Evolutionary conservation across 2,113 vertebrate genomes (phyloP), one percentile per base, ranked within the genome.

Genomic region (Ictidomys tridecemlineatus): DNA sequence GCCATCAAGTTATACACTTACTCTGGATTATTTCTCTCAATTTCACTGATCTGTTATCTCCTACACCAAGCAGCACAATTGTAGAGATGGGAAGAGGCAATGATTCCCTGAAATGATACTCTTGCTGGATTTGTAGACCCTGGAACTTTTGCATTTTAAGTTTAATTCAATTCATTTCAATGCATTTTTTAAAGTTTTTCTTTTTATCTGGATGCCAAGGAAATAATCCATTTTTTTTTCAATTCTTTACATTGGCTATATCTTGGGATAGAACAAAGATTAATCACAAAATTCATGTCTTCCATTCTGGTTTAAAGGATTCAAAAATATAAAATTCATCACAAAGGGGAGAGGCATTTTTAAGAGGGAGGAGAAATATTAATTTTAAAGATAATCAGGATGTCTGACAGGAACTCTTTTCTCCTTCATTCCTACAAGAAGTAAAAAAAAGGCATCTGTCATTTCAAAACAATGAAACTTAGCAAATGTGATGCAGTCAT

Each of bases 381-480:
- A 78, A 95, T 95, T 96, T 79, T 85, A 91, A 93, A 70, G 72
- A n/a, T 79, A 58, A 93, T 91, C 82, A 69, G 77, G 61, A 69
- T 39, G 74, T 95, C 30, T 94, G 96, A 94, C 92, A 76, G 77
- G 77, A 94, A 83, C 78, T 69, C 51, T 58, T 91, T 83, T 61
- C 53, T 87, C 69, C 30, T 94, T 85, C 34, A 63, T 93, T 92
- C 30, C 61, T 90, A 83, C 37, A 67, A 73, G 69, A 85, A 65
- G 70, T 61, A 56, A 90, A 89, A 90, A 89, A 86, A 63, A 67
- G 65, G 28, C 39, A 85, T 58, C 45, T 95, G 93, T 93, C 97
- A 95, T 53, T 85, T 96, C 82, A 85, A 93, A 96, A 97, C 93
- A 97, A 93, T 94, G 87, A 90, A 94, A 92, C n/a, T 82, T 78